Conservation (phyloP, 2,888 invertebrate genomes). For the Lasioglossum malachurum region DNA sequence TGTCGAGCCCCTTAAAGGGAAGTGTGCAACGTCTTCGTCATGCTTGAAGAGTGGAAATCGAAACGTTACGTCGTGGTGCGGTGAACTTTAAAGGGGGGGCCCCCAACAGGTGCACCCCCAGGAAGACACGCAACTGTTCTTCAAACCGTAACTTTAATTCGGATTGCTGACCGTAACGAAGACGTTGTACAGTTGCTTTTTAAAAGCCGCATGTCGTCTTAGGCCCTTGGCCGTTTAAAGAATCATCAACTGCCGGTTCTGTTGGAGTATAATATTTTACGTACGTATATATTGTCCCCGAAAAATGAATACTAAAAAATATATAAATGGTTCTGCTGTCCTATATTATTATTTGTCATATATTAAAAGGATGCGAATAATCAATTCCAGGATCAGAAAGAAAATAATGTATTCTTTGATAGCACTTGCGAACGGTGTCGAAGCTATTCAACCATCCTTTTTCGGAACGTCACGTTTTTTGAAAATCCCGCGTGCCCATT, state of each 20-base stretch:
- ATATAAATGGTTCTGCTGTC: neutral
- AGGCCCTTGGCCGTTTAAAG: conserved; percentile 46
- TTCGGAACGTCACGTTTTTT: neutral
- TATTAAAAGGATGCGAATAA: neutral
- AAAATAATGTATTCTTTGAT: neutral
- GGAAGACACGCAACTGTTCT: neutral
- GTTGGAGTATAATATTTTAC: neutral
- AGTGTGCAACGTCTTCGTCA: conserved; percentile 3
- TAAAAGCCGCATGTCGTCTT: conserved; percentile 68
- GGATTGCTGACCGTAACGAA: conserved; percentile 68
- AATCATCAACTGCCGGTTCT: conserved; percentile 36
- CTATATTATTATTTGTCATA: neutral
- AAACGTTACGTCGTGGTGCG: conserved; percentile 8
- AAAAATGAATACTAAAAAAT: neutral
- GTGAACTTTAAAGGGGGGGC: conserved; percentile 2
- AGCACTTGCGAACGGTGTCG: neutral
- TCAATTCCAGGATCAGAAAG: neutral
- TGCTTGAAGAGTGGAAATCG: neutral
- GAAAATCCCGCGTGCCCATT: neutral
- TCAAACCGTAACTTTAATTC: conserved; percentile 27
- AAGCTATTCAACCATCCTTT: neutral
- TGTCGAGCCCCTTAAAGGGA: neutral
- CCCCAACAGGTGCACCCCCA: conserved; percentile 9
- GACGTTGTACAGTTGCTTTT: conserved; percentile 75
- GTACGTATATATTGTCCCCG: neutral